Conservation (phyloP, 2,113 vertebrate species). For the Axis porcinus region DNA sequence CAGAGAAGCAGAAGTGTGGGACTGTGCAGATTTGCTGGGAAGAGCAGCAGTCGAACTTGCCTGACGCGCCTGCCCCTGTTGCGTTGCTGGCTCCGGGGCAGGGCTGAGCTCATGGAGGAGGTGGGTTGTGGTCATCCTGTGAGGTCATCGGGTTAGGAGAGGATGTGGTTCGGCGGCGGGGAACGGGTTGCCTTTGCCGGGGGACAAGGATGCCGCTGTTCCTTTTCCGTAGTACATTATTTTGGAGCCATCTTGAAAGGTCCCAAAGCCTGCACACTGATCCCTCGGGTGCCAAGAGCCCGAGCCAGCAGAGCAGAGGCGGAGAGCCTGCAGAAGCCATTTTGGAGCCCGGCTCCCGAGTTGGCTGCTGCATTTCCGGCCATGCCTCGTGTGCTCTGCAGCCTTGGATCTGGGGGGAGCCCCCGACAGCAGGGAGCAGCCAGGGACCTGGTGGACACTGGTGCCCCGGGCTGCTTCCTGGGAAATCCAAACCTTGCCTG, state of each 20-base stretch:
- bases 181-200: neutral
- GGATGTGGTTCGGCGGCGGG: conserved; percentile 43
- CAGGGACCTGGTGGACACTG: neutral
- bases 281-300: conserved; percentile 37
- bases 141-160: conserved; percentile 33
- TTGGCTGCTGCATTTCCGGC: conserved; percentile 28
- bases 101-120: neutral
- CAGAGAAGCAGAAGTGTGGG: neutral
- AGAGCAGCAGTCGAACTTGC: neutral
- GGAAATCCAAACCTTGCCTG: neutral
- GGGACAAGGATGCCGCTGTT: conserved; percentile 10
- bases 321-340: conserved; percentile 52
- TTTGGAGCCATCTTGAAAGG: conserved; percentile 56
- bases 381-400: neutral
- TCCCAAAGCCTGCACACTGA: neutral
- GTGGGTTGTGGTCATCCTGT: neutral
- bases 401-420: neutral
- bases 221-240: neutral
- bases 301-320: conserved; percentile 17
- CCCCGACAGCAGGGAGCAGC: neutral
- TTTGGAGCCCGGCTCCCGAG: conserved; percentile 36
- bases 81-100: neutral
- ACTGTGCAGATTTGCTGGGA: neutral
- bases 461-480: neutral
- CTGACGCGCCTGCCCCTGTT: neutral